phyloP scores from a whole-genome alignment of 2,113 vertebrate species.

The Pterocles orientalis region DNA sequence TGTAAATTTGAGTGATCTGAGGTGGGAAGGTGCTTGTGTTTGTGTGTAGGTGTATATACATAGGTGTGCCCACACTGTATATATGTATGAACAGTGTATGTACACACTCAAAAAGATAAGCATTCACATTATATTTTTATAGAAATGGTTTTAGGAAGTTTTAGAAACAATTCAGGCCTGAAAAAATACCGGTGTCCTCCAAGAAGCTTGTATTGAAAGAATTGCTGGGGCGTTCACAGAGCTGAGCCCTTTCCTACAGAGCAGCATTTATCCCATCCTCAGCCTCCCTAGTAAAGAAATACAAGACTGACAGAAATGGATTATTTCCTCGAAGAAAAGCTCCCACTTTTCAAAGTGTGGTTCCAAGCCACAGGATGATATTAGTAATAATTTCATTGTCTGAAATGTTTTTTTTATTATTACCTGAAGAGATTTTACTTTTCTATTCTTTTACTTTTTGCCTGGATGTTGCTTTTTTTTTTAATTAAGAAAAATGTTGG shows the following conservation, averaged over 20 bases:
- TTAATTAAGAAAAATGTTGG: background rate
- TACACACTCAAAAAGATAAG: background rate
- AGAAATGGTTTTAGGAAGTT: background rate
- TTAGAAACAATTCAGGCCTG: background rate
- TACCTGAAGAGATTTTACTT: background rate
- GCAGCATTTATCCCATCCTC: background rate
- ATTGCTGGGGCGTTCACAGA: background rate
- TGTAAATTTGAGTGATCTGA: background rate
- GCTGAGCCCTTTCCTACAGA: background rate
- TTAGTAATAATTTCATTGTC: background rate
- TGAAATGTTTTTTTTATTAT: background rate
- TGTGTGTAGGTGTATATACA: background rate
- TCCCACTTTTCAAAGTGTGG: background rate
- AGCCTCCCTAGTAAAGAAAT: background rate
- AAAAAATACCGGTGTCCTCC: background rate
- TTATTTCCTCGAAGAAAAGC: background rate
- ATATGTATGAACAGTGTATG: background rate
- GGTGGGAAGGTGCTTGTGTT: background rate
- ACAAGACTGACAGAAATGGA: background rate
- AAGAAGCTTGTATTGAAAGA: background rate
- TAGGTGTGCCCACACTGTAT: background rate
- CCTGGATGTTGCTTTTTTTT: background rate
- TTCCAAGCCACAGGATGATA: background rate
- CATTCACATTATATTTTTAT: background rate
- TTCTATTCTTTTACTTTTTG: background rate